phyloP scores from a whole-genome alignment of 2,888 invertebrate genomes.

The Athetis lepigone region DNA sequence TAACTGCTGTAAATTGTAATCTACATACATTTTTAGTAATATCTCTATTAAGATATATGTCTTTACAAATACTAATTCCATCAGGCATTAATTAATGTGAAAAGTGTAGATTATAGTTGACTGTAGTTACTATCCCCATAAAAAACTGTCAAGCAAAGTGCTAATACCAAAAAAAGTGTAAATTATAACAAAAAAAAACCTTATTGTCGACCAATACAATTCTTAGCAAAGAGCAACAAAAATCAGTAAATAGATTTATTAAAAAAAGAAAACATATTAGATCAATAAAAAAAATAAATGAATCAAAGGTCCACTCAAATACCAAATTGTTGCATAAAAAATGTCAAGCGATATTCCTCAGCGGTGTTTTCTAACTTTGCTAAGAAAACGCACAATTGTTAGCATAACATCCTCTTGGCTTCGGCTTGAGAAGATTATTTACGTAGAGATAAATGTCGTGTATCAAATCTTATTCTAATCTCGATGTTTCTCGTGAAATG shows the following conservation, averaged over 20 bases:
- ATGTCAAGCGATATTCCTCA: conserved; percentile 22
- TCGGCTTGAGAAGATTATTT: conserved; percentile 39
- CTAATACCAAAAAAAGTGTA: too few relatives aligned
- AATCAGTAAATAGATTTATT: too few relatives aligned
- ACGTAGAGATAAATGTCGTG: conserved; percentile 38
- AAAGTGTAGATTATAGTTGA: too few relatives aligned
- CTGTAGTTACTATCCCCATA: too few relatives aligned
- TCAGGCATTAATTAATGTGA: too few relatives aligned
- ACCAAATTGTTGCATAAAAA: not conserved
- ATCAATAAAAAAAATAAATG: too few relatives aligned
- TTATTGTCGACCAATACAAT: too few relatives aligned
- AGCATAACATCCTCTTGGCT: conserved; percentile 21
- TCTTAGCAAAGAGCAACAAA: too few relatives aligned
- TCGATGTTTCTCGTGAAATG: conserved; percentile 52
- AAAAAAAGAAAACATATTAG: not conserved
- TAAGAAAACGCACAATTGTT: conserved; percentile 50
- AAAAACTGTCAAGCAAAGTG: too few relatives aligned
- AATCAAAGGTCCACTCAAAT: not conserved
- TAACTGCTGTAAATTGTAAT: not conserved
- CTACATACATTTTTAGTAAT: too few relatives aligned
- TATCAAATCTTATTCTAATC: conserved; percentile 45
- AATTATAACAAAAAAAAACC: too few relatives aligned
- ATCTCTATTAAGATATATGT: not conserved
- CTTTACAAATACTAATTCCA: not conserved
- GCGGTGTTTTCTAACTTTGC: conserved; percentile 9